Conservation (phyloP, 2,113 vertebrate genomes). For the Egretta garzetta region DNA sequence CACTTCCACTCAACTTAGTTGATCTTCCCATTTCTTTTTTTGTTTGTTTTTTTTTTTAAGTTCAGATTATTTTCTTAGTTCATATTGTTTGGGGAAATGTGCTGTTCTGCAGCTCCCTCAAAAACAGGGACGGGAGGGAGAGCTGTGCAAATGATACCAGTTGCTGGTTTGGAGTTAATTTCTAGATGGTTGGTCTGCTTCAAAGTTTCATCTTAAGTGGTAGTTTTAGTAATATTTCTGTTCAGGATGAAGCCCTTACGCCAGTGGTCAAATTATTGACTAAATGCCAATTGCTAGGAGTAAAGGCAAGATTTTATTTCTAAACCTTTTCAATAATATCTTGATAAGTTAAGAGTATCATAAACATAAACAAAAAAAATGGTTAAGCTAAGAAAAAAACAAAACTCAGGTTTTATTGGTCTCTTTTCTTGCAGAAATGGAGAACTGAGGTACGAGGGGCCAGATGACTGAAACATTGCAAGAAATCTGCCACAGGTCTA, state of each 20-base stretch:
- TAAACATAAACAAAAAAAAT: not conserved
- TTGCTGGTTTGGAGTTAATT: not conserved
- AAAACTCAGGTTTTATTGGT: not conserved
- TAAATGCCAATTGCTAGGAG: not conserved
- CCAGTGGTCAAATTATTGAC: not conserved
- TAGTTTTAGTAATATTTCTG: not conserved
- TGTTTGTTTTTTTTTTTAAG: not conserved
- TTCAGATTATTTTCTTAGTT: not conserved
- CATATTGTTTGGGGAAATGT: not conserved
- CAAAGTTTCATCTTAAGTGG: not conserved
- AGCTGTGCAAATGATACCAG: not conserved
- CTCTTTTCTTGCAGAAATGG: not conserved
- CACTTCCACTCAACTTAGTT: not conserved
- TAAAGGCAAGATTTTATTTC: not conserved
- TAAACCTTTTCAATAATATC: not conserved
- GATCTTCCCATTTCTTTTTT: fast-evolving
- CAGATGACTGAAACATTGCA: not conserved
- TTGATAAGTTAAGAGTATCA: not conserved
- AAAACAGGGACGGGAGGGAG: not conserved
- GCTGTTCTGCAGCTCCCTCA: not conserved
- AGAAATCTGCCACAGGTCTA: not conserved
- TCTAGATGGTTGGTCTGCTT: not conserved
- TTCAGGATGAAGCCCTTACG: not conserved
- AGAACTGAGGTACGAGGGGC: not conserved
- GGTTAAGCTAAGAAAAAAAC: not conserved